Evolutionary conservation across 2,113 vertebrate genomes (phyloP).

Genomic region (Eulacestoma nigropectus): DNA sequence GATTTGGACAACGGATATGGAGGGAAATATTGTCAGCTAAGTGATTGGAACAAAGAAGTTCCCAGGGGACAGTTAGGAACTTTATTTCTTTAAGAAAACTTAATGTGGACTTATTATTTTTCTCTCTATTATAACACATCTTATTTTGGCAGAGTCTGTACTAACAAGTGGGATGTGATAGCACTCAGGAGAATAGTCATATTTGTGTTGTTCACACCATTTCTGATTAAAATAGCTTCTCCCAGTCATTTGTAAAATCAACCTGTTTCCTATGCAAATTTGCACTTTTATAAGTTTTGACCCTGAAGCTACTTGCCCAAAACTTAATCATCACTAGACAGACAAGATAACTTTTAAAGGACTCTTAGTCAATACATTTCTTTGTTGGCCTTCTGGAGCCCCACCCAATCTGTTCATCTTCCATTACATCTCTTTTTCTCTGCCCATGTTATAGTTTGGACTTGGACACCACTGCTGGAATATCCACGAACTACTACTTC

Average conservation of each 20-base stretch:
- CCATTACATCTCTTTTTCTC: not conserved
- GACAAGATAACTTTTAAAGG: not conserved
- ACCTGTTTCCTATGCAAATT: not conserved
- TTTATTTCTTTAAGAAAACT: slow-evolving; percentile 37
- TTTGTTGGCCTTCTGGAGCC: not conserved
- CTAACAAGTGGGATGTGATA: slow-evolving; percentile 61
- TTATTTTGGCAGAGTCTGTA: slow-evolving; percentile 49
- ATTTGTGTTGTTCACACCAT: slow-evolving; percentile 61
- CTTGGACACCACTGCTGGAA: not conserved
- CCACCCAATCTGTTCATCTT: not conserved
- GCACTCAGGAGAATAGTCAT: slow-evolving; percentile 44
- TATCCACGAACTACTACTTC: not conserved
- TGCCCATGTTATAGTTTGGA: not conserved
- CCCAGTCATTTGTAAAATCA: slow-evolving; percentile 43
- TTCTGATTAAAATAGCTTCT: slow-evolving; percentile 44
- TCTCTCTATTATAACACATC: slow-evolving; percentile 41
- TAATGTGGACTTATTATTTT: not conserved
- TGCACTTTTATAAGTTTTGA: not conserved
- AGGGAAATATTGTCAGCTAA: not conserved
- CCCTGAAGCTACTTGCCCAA: not conserved
- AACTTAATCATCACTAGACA: not conserved
- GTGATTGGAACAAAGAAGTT: not conserved
- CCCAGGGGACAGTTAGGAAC: not conserved
- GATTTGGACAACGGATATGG: not conserved
- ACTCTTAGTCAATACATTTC: not conserved